phyloP scores from a whole-genome alignment of 2,113 vertebrate genomes.

The Bufo bufo region DNA sequence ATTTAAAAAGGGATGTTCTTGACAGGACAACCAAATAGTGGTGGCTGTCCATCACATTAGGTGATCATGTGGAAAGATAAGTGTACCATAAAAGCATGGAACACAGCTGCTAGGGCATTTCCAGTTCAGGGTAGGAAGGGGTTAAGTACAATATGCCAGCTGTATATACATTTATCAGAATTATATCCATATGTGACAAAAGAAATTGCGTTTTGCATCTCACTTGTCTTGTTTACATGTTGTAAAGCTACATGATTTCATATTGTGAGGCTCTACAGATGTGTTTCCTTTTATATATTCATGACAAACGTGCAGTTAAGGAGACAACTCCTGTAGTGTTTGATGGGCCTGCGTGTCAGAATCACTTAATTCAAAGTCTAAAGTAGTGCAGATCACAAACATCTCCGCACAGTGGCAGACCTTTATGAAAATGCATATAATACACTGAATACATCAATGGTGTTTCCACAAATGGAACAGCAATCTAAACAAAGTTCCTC shows the following conservation, averaged over 20 bases:
- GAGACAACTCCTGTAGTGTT: constrained; percentile 35
- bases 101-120: background rate
- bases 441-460: background rate
- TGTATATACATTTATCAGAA: background rate
- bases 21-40: background rate
- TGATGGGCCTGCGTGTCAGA: constrained; percentile 7
- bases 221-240: constrained; percentile 19
- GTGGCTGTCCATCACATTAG: background rate
- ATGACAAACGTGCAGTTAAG: constrained; percentile 38
- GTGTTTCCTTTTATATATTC: constrained; percentile 28
- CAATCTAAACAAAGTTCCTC: background rate
- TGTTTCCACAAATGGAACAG: background rate
- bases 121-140: background rate
- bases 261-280: constrained; percentile 12
- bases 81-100: background rate
- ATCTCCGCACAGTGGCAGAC: background rate
- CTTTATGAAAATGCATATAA: background rate
- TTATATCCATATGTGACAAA: background rate
- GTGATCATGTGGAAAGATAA: background rate
- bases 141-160: background rate
- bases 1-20: background rate
- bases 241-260: constrained; percentile 27
- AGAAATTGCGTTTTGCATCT: background rate
- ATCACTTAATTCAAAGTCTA: constrained; percentile 24
- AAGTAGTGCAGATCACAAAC: background rate